Evolutionary conservation across 2,113 vertebrate genomes (phyloP), one percentile per base, ranked within the genome.

Genomic region (Larimichthys polyactis): DNA sequence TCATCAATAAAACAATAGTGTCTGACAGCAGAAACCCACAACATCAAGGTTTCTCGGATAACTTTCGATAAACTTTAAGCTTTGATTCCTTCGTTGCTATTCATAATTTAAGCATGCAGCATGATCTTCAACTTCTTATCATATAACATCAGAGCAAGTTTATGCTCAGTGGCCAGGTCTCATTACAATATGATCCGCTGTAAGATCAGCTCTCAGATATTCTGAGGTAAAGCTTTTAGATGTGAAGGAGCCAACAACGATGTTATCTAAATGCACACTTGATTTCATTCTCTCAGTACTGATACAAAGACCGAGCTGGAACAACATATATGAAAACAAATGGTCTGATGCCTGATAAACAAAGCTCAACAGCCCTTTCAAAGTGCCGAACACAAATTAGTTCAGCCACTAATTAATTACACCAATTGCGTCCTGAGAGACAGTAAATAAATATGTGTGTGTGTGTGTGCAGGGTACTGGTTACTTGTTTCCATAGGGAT

Each of bases 341-440:
- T 69, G 51, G 62, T 36, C 19, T 10, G 36, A 51, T 32, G 67
- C 49, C 71, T 79, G 52, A 68, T 59, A 64, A 71, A 83, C 73
- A 78, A 76, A 80, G 64, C 63, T 29, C 43, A 74, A n/a, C 60
- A 46, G 67, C 32, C 62, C 63, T 75, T 59, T 71, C 67, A 75
- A 71, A 60, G 32, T 11, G 36, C 69, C 8, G 1, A 55, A 75
- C 52, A 70, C 82, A 77, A 81, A 75, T 27, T 44, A 52, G 49
- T 82, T 84, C 66, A 84, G 78, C 74, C 48, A 60, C 68, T 72
- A 83, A 89, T 85, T 85, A 88, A 90, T 90, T 83, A 82, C 73
- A 85, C 15, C 19, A 71, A 86, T 71, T 52, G 75, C 22, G n/a
- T 82, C 78, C 69, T 79, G 60, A 71, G 64, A 79, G 60, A 78